Conservation (phyloP, 1,140 invertebrate species). For the Microvelia longipes region DNA sequence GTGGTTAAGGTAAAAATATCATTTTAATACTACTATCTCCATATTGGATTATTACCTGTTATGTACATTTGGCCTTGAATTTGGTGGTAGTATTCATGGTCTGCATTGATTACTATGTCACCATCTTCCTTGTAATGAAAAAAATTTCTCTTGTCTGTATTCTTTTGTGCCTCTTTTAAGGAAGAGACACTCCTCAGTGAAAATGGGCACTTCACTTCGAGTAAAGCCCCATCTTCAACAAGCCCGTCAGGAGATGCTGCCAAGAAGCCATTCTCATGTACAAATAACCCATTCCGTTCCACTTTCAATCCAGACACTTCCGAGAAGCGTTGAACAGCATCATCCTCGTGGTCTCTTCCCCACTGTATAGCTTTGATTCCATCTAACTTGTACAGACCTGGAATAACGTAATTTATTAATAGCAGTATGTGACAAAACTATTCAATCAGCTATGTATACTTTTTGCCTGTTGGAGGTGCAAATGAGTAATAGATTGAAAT, state of each 20-base stretch:
- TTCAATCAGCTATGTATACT: no score
- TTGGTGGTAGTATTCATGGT: no score
- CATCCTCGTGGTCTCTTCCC: not conserved
- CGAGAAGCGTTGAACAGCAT: not conserved
- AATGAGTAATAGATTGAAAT: no score
- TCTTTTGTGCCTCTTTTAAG: not conserved
- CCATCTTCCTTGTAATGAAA: not conserved
- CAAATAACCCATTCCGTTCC: not conserved
- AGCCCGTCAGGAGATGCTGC: not conserved
- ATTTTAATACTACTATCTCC: no score
- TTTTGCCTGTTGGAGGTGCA: no score
- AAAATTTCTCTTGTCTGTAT: not conserved
- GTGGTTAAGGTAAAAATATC: no score
- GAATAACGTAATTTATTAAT: no score
- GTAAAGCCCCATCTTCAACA: not conserved
- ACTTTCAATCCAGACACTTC: not conserved
- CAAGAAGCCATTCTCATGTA: not conserved
- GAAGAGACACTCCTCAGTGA: not conserved
- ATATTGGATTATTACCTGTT: not conserved
- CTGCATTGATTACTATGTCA: not conserved
- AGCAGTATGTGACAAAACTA: no score
- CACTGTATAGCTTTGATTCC: not conserved
- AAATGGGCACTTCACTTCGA: not conserved
- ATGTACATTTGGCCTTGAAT: no score
- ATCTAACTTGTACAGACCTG: not conserved